Conservation (phyloP, 2,113 vertebrate species). For the Notothenia rossii region DNA sequence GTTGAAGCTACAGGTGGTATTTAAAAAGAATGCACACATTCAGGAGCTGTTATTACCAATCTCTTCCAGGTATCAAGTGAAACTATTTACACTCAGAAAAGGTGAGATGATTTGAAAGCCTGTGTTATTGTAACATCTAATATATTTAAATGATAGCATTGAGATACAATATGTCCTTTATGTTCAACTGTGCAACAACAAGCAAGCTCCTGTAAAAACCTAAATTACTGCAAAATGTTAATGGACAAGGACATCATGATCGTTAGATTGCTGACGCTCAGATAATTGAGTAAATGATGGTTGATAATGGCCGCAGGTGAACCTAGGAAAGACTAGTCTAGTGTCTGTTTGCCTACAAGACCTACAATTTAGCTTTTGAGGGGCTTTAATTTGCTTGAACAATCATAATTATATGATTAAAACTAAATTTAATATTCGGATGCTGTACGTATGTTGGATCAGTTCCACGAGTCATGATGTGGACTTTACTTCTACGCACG, state of each 20-base stretch:
- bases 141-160: not conserved
- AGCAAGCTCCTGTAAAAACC: not conserved
- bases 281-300: conserved; percentile 45
- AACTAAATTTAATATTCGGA: conserved; percentile 1
- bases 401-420: conserved; percentile 2
- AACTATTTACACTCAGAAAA: conserved; percentile 8
- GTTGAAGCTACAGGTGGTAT: conserved; percentile 39
- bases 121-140: not conserved
- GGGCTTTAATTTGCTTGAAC: conserved; percentile 22
- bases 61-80: conserved; percentile 8
- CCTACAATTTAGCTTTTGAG: conserved; percentile 25
- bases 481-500: not conserved
- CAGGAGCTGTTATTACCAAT: conserved; percentile 38
- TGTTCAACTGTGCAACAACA: not conserved
- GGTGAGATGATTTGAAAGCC: not conserved
- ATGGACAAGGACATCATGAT: conserved; percentile 8
- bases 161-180: not conserved
- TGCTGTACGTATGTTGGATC: conserved; percentile 10
- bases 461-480: conserved; percentile 3
- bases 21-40: conserved; percentile 25
- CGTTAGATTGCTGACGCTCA: conserved; percentile 22
- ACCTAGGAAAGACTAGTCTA: conserved; percentile 21
- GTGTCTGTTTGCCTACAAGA: conserved; percentile 39
- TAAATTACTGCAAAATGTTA: conserved; percentile 8
- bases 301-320: conserved; percentile 39